Base-by-base conservation (phyloP, 1,140 invertebrate species). In the Aphis craccivora region DNA sequence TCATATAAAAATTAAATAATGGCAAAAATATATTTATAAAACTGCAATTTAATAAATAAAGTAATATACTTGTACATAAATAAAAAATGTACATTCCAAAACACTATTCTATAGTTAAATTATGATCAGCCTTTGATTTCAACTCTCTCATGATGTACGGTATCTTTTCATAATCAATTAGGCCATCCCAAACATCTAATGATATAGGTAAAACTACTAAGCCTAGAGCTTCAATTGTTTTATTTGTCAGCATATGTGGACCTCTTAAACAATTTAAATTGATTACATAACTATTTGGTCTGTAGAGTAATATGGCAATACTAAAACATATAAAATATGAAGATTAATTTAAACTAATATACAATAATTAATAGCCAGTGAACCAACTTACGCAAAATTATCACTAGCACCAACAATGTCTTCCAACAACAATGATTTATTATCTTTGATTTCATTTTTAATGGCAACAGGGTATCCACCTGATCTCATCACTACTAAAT, bases 381-480 rank as follows among this genome's bases (percentile, higher is more conserved):
- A 93, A 25, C 55, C 11, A 37, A 67, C 91, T 93, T n/a, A 93
- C 91, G 43, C 48, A n/a, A 53, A 25, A 86, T 93, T 86, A 40
- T 93, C 48, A 93, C 37, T 55, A 18, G 18, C 2, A 9, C 55
- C 81, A 25, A 92, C 23, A 51, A 91, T 83, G 30, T 91, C 23
- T 83, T 91, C 90, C 43, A 91, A 40, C 1, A 86, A 84, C 40
- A 86, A 20, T 84, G 91, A 91, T 84, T 51, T 35, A n/a, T 55
- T 22, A 30, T 45, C 43, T 14, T 91, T 90, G 2, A 48, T 94
- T 94, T 43, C 60, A 86, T 94, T 94, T 94, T 95, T 95, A 67
- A 96, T 94, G 55, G 95, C 95, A 48, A 96, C 94, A 30, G 96
- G 95, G 94, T 95, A 96, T 43, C 96, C 96, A 93, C 95, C 95